Evolutionary conservation across 2,797 vertebrate genomes (phyloP), one percentile per base, ranked within the genome.

Genomic region (Eurystomus glaucurus): DNA sequence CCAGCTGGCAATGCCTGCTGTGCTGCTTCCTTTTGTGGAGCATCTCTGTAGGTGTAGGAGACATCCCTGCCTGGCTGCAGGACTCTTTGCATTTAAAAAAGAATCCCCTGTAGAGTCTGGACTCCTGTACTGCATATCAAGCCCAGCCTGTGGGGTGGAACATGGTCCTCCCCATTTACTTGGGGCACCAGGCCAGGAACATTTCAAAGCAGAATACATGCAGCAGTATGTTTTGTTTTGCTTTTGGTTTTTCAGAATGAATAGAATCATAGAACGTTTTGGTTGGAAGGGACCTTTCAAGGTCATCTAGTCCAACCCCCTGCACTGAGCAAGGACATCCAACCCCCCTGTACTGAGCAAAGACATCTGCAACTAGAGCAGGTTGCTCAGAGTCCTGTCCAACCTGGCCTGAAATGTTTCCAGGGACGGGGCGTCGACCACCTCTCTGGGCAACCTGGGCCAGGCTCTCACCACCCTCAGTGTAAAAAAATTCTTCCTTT

Each of bases 81-180:
- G 39, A n/a, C 25, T 9, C 37, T 52, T 37, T 33, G n/a, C 22
- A 21, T 14, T 14, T 25, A 11, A 29, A 29, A 39, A 69, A 57
- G 8, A 35, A 5, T 11, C 16, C 5, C 23, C 55, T 14, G 13
- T 31, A 26, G 26, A 51, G 2, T 35, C 70, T 37, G 5, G 41
- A 19, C 2, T 12, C 9, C 11, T 37, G 0, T 16, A 2, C 11
- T 54, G 23, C 5, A 4, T 4, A 16, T 14, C 48, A 33, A 37
- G 21, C 46, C 43, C 51, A 33, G 51, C 26, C 21, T 7, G 5
- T 2, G 18, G 25, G 1, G 2, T 41, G 5, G 21, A 70, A 18
- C 2, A 1, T 1, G 2, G 16, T 41, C 39, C 43, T 54, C 12
- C 28, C 12, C 5, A 0, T 33, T 52, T 39, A 1, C 51, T 35